A percentile compares a stretch with the other conserved stretches of the same genome.
phyloP scores from a whole-genome alignment of 2,888 invertebrate species.

The Enchytraeus crypticus region DNA sequence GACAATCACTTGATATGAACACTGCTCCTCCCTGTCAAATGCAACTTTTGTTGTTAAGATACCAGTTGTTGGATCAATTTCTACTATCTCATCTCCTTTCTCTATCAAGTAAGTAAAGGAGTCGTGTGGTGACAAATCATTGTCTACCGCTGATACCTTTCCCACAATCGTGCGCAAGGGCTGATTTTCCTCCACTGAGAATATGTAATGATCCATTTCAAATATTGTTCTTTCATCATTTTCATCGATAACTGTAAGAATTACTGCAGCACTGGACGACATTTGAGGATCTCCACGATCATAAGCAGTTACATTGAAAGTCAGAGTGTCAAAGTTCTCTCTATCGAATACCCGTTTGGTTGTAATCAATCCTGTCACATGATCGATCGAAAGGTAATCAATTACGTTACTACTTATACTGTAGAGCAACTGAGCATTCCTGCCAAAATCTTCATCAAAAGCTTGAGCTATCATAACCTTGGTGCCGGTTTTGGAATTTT shows the following conservation, averaged over 20 bases:
- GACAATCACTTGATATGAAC: neutral
- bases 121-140: slow-evolving; percentile 10
- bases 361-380: slow-evolving; percentile 65
- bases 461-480: slow-evolving; percentile 68
- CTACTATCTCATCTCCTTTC: neutral
- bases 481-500: slow-evolving; percentile 68
- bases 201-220: slow-evolving; percentile 2
- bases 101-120: slow-evolving; percentile 9
- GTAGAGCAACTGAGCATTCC: slow-evolving; percentile 73
- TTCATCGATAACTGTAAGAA: slow-evolving; percentile 11
- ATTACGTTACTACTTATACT: slow-evolving; percentile 62
- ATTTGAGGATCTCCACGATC: slow-evolving; percentile 13
- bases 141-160: slow-evolving; percentile 15
- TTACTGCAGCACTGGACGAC: slow-evolving; percentile 4
- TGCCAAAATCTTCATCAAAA: slow-evolving; percentile 66
- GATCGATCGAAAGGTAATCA: slow-evolving; percentile 72
- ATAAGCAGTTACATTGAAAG: slow-evolving; percentile 55
- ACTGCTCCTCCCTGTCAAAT: neutral
- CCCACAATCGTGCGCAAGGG: slow-evolving; percentile 14
- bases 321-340: slow-evolving; percentile 71
- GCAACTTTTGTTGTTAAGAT: neutral
- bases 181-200: slow-evolving; percentile 13
- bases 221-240: slow-evolving; percentile 19
- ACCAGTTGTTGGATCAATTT: neutral
- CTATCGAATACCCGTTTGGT: slow-evolving; percentile 77